Evolutionary conservation across 2,888 invertebrate species (phyloP).

Genomic region (Blastobasis adustella): DNA sequence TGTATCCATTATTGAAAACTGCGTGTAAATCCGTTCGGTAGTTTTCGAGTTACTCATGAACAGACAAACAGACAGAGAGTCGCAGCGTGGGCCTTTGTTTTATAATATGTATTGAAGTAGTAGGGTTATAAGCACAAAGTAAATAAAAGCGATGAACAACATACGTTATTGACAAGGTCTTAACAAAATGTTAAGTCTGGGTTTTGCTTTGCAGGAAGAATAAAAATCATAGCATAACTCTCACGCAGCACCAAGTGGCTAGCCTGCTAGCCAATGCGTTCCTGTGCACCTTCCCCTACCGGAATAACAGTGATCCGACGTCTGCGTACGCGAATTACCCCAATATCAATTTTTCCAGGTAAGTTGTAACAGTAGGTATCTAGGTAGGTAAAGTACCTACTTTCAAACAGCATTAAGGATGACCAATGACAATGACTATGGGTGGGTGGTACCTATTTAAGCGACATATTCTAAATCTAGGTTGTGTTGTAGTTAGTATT

Average conservation of each 20-base stretch:
- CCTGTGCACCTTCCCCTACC: conserved; percentile 93
- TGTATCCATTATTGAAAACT: not conserved
- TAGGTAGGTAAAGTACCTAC: too few relatives aligned
- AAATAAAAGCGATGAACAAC: conserved; percentile 59
- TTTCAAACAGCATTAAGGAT: too few relatives aligned
- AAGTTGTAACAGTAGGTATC: conserved; percentile 20
- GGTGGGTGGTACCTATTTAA: too few relatives aligned
- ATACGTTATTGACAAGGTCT: not conserved
- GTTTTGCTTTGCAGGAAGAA: conserved; percentile 39
- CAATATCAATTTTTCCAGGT: conserved; percentile 89
- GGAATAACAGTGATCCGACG: conserved; percentile 78
- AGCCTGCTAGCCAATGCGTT: conserved; percentile 96
- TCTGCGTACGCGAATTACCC: conserved; percentile 86
- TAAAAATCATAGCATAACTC: conserved; percentile 61
- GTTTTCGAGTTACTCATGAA: too few relatives aligned
- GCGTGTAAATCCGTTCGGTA: not conserved
- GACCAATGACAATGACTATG: too few relatives aligned
- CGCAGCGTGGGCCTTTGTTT: conserved; percentile 75
- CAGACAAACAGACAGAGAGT: too few relatives aligned
- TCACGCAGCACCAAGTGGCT: conserved; percentile 87
- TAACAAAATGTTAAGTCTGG: not conserved
- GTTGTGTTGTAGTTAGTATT: too few relatives aligned
- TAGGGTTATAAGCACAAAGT: too few relatives aligned
- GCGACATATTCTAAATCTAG: too few relatives aligned
- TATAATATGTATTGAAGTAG: too few relatives aligned